phyloP scores from a whole-genome alignment of 2,113 vertebrate species.

The Verasper variegatus region DNA sequence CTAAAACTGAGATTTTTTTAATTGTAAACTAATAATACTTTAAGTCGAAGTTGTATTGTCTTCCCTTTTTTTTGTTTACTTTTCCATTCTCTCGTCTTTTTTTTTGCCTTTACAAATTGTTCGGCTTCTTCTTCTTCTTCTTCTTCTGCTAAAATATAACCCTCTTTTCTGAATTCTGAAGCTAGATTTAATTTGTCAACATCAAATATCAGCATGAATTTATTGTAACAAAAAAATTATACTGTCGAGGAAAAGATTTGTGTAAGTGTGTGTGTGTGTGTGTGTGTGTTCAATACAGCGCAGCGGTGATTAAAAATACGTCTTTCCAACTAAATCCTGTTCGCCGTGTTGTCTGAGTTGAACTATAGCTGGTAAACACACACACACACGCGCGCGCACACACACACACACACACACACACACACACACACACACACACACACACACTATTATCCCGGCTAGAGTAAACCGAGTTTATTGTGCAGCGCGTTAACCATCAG shows the following conservation, averaged over 20 bases:
- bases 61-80: not conserved
- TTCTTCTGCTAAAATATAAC: no score
- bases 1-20: not conserved
- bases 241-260: not conserved
- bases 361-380: not conserved
- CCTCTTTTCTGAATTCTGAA: not conserved
- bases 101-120: no score
- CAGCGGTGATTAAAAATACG: not conserved
- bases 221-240: not conserved
- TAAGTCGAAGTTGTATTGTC: no score
- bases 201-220: not conserved
- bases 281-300: not conserved
- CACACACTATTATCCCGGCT: not conserved
- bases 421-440: not conserved
- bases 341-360: conserved; percentile 18
- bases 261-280: not conserved
- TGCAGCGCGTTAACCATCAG: conserved; percentile 46
- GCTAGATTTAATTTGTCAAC: not conserved
- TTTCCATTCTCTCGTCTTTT: no score
- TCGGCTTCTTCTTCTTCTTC: not conserved
- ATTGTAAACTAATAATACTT: not conserved
- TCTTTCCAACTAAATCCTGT: conserved; percentile 6
- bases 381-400: not conserved
- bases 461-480: conserved; percentile 35
- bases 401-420: not conserved